Evolutionary conservation across 1,140 invertebrate genomes (phyloP), one percentile per base, ranked within the genome.

Genomic region (Ceratina japonica): DNA sequence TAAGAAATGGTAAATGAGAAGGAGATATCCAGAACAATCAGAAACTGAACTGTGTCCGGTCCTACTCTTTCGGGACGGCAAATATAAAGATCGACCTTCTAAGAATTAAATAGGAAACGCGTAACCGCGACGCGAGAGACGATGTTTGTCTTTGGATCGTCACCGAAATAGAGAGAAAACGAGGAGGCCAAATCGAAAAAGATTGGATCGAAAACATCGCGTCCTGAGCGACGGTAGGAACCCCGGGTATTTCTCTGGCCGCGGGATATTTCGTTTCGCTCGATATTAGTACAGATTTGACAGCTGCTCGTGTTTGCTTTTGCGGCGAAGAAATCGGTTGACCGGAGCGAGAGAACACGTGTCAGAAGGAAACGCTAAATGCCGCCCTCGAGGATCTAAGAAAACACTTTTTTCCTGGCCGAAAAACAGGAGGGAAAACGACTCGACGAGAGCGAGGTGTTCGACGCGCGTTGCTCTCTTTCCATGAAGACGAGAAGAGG

Each of bases 261-360:
- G 22, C 20, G 75, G 74, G 76, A 79, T 84, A 71, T 77, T 82
- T 79, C 66, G 66, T 77, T 78, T 79, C 68, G 74, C 16, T 76
- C 72, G 61, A 62, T 79, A 68, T 73, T 65, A 72, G 18, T 68
- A 71, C 37, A 82, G 61, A 51, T 79, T 84, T 83, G 82, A 84
- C 83, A 85, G 83, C 83, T 84, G 83, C 49, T 54, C 37, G 69
- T 84, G 83, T 84, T 85, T 85, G 79, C 79, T 81, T 81, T 85
- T 70, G 79, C 75, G 79, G 64, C 59, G 77, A 71, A 65, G 75
- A 78, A 75, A 85, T 84, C 82, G 82, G 79, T 63, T 75, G 71
- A 76, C 62, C 70, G 56, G 77, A 81, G 72, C 63, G 81, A 85
- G 75, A 80, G 81, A 85, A 84, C 83, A 85, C 73, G 82, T 84